These are phyloP conservation scores for Aporophyla lueneburgensis DNA, from an alignment of 2,888 invertebrate species.

Conservation along the genomic window DNA sequence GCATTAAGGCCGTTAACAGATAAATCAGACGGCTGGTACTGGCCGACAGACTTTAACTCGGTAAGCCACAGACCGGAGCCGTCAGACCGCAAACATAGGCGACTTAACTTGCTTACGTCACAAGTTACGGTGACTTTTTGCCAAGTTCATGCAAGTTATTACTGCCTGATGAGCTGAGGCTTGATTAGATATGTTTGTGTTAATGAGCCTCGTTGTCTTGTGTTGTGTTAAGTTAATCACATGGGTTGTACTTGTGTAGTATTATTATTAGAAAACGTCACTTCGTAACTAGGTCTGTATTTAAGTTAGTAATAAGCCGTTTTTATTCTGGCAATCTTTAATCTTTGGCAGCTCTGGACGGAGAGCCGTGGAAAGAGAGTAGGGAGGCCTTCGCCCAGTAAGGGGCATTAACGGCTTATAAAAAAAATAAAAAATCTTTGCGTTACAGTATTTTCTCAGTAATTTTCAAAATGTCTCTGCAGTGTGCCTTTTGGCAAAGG, in stretches of 20 bases:
- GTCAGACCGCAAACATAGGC: slow-evolving; percentile 33
- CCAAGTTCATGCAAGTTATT: slow-evolving; percentile 48
- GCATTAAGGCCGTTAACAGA: slow-evolving; percentile 54
- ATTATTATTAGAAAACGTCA: too few species aligned
- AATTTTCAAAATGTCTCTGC: too few species aligned
- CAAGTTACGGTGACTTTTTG: slow-evolving; percentile 40
- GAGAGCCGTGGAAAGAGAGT: too few species aligned
- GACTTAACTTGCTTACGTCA: slow-evolving; percentile 61
- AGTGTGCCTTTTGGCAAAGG: too few species aligned
- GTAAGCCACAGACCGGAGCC: slow-evolving; percentile 53
- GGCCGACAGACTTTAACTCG: slow-evolving; percentile 54
- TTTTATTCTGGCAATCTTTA: too few species aligned
- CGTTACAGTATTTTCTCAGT: too few species aligned
- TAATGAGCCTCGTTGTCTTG: neutral
- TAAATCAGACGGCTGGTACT: slow-evolving; percentile 60
- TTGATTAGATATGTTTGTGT: slow-evolving; percentile 9
- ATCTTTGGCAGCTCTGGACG: too few species aligned
- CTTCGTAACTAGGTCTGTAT: too few species aligned
- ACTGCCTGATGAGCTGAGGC: slow-evolving; percentile 18
- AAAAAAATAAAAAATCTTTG: too few species aligned
- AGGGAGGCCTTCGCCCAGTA: too few species aligned
- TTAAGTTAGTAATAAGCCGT: too few species aligned
- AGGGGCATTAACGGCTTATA: too few species aligned
- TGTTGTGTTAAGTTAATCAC: neutral
- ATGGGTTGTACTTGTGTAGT: neutral